Percentiles rank a stretch among this genome's conserved stretches.
Conservation (phyloP, 2,888 invertebrate genomes). For the Syritta pipiens region DNA sequence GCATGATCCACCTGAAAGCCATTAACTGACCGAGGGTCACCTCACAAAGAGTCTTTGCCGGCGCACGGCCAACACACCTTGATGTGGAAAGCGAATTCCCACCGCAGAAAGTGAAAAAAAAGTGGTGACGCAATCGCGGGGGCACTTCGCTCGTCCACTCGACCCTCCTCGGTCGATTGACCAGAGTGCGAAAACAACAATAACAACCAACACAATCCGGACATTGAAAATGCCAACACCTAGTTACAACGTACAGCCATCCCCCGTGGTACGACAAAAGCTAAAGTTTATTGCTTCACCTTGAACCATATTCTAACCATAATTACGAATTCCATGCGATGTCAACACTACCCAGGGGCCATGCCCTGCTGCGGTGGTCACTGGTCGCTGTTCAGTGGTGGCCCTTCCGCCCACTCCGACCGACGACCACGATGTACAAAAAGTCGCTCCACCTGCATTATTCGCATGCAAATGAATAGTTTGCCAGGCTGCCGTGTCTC, state of each 20-base stretch:
- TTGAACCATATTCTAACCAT: conserved; percentile 69
- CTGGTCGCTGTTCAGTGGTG: background rate
- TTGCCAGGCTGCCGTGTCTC: conserved; percentile 38
- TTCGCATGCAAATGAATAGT: conserved; percentile 61
- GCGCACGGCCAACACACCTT: conserved; percentile 1
- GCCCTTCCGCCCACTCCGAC: background rate
- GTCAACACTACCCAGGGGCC: conserved; percentile 54
- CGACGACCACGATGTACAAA: too few species aligned
- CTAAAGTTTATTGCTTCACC: conserved; percentile 68
- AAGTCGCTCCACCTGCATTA: conserved; percentile 30
- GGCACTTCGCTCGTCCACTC: conserved; percentile 9
- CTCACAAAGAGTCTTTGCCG: too few species aligned
- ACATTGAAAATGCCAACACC: conserved; percentile 44
- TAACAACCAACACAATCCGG: conserved; percentile 44
- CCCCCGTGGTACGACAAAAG: conserved; percentile 34
- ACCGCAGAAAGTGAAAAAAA: too few species aligned
- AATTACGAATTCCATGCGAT: conserved; percentile 66
- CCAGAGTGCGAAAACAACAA: conserved; percentile 50
- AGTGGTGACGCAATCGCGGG: conserved; percentile 47
- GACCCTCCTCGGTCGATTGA: background rate
- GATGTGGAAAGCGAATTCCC: conserved; percentile 33
- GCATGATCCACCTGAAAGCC: too few species aligned
- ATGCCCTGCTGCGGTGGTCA: conserved; percentile 22
- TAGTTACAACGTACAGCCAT: conserved; percentile 28
- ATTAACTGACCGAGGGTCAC: too few species aligned